phyloP scores from a whole-genome alignment of 1,140 invertebrate genomes.

The Diabrotica virgifera region DNA sequence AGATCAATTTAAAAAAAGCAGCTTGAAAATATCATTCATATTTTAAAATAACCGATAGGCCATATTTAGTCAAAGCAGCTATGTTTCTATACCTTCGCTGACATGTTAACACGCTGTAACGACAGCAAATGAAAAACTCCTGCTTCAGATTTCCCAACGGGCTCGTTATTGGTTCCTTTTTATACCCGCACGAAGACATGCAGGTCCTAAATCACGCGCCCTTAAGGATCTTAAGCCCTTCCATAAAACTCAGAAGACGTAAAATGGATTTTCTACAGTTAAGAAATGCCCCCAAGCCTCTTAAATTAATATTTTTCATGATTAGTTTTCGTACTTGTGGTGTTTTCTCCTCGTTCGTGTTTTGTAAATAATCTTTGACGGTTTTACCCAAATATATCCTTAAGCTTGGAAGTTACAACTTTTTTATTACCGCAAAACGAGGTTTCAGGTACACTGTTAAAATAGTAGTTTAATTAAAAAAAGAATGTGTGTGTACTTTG shows the following conservation, averaged over 20 bases:
- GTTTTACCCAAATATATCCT: constrained; percentile 7
- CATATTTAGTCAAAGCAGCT: too few relatives aligned
- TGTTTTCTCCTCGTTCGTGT: not conserved
- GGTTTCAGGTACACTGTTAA: not conserved
- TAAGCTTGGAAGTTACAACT: not conserved
- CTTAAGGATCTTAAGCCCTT: constrained; percentile 5
- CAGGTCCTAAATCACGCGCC: constrained; percentile 6
- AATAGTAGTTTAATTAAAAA: too few relatives aligned
- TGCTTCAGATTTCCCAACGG: constrained; percentile 11
- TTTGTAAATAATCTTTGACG: not conserved
- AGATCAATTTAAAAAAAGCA: too few relatives aligned
- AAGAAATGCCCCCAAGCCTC: too few relatives aligned
- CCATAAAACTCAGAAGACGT: constrained; percentile 7
- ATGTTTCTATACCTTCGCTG: not conserved
- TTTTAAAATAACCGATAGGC: too few relatives aligned
- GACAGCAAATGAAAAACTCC: not conserved
- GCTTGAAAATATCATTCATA: too few relatives aligned
- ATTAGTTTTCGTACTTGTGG: constrained; percentile 8
- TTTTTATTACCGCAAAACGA: constrained; percentile 1
- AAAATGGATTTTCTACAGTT: not conserved
- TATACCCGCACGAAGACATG: not conserved
- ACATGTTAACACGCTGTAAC: constrained; percentile 9
- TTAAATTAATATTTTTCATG: not conserved
- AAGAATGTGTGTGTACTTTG: too few relatives aligned
- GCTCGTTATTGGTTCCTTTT: constrained; percentile 13